Base-by-base conservation (phyloP, 2,797 vertebrate genomes). In the Girardinus metallicus region DNA sequence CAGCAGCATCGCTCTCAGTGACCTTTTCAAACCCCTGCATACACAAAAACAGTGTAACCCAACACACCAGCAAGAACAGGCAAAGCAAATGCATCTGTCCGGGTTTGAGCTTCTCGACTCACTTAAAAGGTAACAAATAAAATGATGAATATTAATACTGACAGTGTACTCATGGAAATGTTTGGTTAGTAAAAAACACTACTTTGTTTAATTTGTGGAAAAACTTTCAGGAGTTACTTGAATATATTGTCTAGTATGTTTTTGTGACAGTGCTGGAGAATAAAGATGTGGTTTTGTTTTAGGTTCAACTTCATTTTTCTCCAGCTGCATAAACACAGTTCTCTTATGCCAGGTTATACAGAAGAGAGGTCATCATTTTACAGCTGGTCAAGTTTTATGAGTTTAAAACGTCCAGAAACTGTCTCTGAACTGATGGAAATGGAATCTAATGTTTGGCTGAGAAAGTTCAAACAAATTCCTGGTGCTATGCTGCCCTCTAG, bases 401-500 rank as follows among this genome's bases (percentile, higher is more conserved):
- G 12, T 0, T 53, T 5, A 68, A 66, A 26, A 39, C n/a, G 2
- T 71, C 39, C 36, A 76, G 76, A 16, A 64, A 43, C 18, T 7
- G 13, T 21, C 70, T 36, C 31, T 55, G 51, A 13, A 74, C 31
- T 31, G 18, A 21, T 26, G 36, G 55, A 39, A 82, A 68, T 26
- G 12, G 31, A n/a, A 4, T 73, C 5, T 26, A 12, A 16, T 15
- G 7, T 47, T 18, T 43, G 31, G 13, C 10, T 36, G n/a, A 66
- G 29, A 29, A 12, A 15, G 10, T 16, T 18, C 34, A 15, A 2
- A 8, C 10, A 51, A 10, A 87, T 92, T 83, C 29, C 79, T 72
- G 87, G 84, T 87, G 44, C 77, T 93, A 51, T 95, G 86, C 86
- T 89, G 89, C 94, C 93, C 91, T 90, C 95, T 93, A 85, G 92